phyloP scores from a whole-genome alignment of 37 sponge, comb jelly and placozoan species.

The Crambe crambe region DNA sequence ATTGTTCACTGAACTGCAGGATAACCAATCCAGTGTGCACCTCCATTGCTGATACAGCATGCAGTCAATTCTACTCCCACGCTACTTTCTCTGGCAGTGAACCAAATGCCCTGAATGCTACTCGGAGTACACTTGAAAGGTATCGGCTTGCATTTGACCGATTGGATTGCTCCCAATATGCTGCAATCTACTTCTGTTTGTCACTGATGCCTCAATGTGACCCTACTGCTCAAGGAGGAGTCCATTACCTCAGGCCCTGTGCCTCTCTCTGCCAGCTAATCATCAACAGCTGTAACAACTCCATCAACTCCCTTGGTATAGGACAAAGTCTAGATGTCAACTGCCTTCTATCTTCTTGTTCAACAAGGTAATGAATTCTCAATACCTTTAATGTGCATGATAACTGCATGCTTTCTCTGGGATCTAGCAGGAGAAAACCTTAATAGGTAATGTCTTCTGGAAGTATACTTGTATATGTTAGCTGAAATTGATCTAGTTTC shows the following conservation, averaged over 20 bases:
- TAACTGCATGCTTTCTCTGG: background rate
- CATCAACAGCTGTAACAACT: background rate
- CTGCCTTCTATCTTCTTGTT: conserved; percentile 5
- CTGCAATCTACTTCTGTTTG: conserved; percentile 25
- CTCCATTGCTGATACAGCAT: background rate
- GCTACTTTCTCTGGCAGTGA: conserved; percentile 23
- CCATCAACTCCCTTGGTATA: too few relatives aligned
- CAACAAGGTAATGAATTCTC: too few relatives aligned
- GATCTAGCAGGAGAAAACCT: background rate
- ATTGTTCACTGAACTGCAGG: too few relatives aligned
- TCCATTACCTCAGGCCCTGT: conserved; percentile 11
- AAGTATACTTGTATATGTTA: too few relatives aligned
- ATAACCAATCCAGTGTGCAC: background rate
- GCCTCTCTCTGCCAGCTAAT: conserved; percentile 15
- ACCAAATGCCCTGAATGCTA: background rate
- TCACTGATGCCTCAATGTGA: conserved; percentile 28
- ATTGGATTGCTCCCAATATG: conserved; percentile 12
- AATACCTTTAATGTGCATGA: background rate
- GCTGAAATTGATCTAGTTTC: too few relatives aligned
- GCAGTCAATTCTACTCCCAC: conserved; percentile 19
- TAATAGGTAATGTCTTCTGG: too few relatives aligned
- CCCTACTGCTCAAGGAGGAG: background rate
- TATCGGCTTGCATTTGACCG: background rate
- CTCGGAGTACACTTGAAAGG: background rate
- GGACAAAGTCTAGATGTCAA: background rate